Percentiles rank a stretch among this genome's conserved stretches.
These are phyloP conservation scores for Leptosomus discolor DNA, from an alignment of 2,113 vertebrate species.

Conservation along the genomic window DNA sequence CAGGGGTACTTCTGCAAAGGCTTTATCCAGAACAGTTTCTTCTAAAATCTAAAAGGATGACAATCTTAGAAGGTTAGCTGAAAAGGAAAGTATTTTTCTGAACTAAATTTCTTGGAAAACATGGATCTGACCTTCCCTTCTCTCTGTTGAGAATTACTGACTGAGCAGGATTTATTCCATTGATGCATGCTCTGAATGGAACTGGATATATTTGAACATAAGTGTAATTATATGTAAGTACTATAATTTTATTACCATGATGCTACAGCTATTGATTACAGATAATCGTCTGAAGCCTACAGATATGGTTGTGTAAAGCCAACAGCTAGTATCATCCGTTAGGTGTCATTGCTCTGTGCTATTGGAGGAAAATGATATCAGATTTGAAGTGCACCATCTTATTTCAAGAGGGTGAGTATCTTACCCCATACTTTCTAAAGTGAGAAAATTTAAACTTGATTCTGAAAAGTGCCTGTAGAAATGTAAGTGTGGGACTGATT, in stretches of 20 bases:
- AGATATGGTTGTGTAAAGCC: constrained; percentile 56
- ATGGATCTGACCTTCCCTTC: not conserved
- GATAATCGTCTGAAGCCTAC: constrained; percentile 69
- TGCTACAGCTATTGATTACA: constrained; percentile 79
- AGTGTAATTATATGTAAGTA: constrained; percentile 80
- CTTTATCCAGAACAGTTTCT: not conserved
- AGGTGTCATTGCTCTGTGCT: not conserved
- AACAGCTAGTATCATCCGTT: constrained; percentile 36
- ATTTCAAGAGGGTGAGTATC: not conserved
- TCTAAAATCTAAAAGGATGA: not conserved
- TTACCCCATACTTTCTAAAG: not conserved
- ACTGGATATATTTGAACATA: constrained; percentile 70
- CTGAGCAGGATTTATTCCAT: constrained; percentile 69
- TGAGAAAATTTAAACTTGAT: not conserved
- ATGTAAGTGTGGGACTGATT: not conserved
- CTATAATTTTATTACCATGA: constrained; percentile 79
- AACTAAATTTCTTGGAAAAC: constrained; percentile 65
- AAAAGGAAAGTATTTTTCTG: constrained; percentile 44
- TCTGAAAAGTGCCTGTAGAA: not conserved
- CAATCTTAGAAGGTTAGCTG: constrained; percentile 34
- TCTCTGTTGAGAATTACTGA: constrained; percentile 52
- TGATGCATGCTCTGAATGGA: constrained; percentile 63
- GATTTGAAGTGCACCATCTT: not conserved
- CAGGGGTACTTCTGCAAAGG: not conserved
- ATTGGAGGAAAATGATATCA: not conserved